Base-by-base conservation (phyloP, 1,140 invertebrate species). In the Pogonus chalceus region DNA sequence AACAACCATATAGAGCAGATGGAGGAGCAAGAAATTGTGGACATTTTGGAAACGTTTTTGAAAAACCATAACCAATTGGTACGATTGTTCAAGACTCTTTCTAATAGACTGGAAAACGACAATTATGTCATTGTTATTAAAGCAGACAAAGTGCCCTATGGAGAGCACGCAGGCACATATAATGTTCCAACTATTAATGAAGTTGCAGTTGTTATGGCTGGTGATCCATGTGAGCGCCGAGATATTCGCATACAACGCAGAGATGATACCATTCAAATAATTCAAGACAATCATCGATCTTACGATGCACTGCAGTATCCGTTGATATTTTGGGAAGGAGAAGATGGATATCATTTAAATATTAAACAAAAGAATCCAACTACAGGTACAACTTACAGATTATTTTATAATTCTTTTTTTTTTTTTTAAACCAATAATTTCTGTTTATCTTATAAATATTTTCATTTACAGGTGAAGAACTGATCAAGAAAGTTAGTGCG, bases 281-380 rank as follows among this genome's bases (percentile, higher is more conserved):
- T 76, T 51, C 49, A 51, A 14, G 71, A 75, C 56, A 70, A 63
- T 51, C 73, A 76, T 60, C 62, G 66, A 14, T 64, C 59, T 31
- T 74, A 76, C 58, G 69, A 75, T 61, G 64, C 69, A 22, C 57
- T 76, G 20, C 74, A 77, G 65, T 77, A 77, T 65, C 70, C 69
- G 23, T 49, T 77, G 2, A 61, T 76, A 22, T 76, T 74, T 64
- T 72, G 69, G 62, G 52, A 71, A 61, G 73, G 74, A 48, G 64
- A 73, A 60, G 69, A 76, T 66, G 69, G 66, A 59, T 74, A 75
- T 66, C 37, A 67, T 63, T 63, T 74, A 31, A 60, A 66, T 47
- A 68, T 75, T 39, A 67, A 7, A 14, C 4, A 65, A 59, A 54
- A 64, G 60, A 59, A 66, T 66, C 60, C 63, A 54, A 60, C 47